Conservation (phyloP, 2,797 vertebrate genomes). For the Australoheros facetus region DNA sequence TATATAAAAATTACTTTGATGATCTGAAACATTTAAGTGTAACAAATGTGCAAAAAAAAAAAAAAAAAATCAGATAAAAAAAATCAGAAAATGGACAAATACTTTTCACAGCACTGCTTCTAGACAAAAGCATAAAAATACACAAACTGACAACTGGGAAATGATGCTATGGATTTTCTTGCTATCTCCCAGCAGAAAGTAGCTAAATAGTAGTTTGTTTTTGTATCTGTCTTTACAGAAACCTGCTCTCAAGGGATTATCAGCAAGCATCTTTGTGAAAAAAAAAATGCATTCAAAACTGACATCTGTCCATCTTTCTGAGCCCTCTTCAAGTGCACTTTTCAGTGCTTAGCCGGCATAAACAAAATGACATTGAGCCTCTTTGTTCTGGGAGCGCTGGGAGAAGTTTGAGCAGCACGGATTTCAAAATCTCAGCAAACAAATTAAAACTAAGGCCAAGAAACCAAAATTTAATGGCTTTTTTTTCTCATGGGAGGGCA, state of each 20-base stretch:
- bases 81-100: too few species aligned
- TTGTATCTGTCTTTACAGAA: neutral
- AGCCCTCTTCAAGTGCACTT: neutral
- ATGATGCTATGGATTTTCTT: too few species aligned
- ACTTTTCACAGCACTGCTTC: too few species aligned
- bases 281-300: neutral
- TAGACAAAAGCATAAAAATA: too few species aligned
- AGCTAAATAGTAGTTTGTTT: too few species aligned
- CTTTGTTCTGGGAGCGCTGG: neutral
- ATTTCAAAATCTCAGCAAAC: conserved; percentile 22
- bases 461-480: conserved; percentile 6
- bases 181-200: too few species aligned
- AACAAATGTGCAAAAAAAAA: too few species aligned
- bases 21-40: too few species aligned
- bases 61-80: too few species aligned
- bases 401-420: conserved; percentile 2
- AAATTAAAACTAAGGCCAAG: conserved; percentile 22
- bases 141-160: too few species aligned
- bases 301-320: neutral
- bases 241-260: neutral
- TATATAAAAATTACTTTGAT: too few species aligned
- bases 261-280: neutral
- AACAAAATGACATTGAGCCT: conserved; percentile 7
- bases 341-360: neutral
- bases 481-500: conserved; percentile 3